phyloP scores from a whole-genome alignment of 2,113 vertebrate genomes.

The Turdus rufiventris region DNA sequence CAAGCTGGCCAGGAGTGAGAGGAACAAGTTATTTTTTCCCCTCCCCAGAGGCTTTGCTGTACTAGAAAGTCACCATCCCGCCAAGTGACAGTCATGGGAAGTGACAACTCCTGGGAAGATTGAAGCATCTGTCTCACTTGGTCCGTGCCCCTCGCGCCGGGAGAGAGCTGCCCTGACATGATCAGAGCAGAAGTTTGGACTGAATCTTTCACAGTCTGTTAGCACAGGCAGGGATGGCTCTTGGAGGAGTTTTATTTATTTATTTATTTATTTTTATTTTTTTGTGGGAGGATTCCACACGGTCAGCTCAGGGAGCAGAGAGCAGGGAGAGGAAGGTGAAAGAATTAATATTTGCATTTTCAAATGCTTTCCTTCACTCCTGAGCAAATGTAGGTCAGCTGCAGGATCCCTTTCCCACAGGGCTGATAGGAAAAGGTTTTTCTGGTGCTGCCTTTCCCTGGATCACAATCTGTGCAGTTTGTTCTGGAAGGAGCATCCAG shows the following conservation, averaged over 20 bases:
- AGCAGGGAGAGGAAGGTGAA: background rate
- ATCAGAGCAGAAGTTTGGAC: conserved; percentile 66
- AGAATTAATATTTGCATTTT: background rate
- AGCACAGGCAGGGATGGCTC: conserved; percentile 14
- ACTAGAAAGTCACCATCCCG: conserved; percentile 14
- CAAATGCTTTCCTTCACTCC: background rate
- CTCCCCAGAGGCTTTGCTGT: conserved; percentile 28
- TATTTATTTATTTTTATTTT: background rate
- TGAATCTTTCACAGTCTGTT: conserved; percentile 72
- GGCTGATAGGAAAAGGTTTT: background rate
- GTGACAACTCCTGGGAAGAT: conserved; percentile 32
- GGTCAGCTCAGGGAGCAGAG: background rate
- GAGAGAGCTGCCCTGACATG: conserved; percentile 25
- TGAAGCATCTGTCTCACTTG: conserved; percentile 47
- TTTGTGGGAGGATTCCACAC: background rate
- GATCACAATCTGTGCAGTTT: background rate
- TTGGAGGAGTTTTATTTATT: background rate
- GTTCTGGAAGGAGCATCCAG: background rate
- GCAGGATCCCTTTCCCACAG: background rate
- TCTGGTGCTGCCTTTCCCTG: background rate
- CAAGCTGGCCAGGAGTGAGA: background rate
- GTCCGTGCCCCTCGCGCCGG: background rate
- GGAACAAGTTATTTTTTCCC: background rate
- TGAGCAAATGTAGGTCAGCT: conserved; percentile 9
- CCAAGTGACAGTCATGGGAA: conserved; percentile 46